A percentile compares a stretch with the other conserved stretches of the same genome.
phyloP scores from a whole-genome alignment of 2,797 vertebrate genomes.

The Numenius phaeopus region DNA sequence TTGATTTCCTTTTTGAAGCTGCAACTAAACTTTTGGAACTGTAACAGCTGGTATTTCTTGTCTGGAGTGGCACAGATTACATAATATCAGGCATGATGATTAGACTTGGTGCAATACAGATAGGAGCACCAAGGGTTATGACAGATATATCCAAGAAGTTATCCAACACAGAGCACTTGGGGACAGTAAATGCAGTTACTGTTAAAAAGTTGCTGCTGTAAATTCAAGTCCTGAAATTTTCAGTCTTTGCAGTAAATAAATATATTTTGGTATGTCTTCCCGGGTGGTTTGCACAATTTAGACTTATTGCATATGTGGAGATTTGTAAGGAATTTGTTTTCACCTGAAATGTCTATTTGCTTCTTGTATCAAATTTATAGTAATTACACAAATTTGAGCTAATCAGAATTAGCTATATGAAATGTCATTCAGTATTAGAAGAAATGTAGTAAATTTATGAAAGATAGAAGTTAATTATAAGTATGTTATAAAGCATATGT shows the following conservation, averaged over 20 bases:
- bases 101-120: background rate
- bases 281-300: background rate
- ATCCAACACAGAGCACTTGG: background rate
- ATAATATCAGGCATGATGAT: background rate
- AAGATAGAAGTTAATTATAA: background rate
- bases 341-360: background rate
- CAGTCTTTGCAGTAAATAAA: background rate
- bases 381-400: background rate
- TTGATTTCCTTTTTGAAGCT: background rate
- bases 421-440: background rate
- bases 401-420: background rate
- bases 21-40: background rate
- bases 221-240: background rate
- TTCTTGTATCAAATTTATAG: background rate
- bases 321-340: background rate
- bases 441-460: background rate
- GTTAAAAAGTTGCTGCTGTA: background rate
- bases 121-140: background rate
- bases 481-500: background rate
- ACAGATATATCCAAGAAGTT: background rate
- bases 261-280: background rate
- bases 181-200: background rate
- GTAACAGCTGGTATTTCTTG: background rate
- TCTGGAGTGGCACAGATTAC: background rate
- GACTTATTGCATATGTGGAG: background rate